A percentile compares a stretch with the other conserved stretches of the same genome.
Evolutionary conservation across 2,888 invertebrate species (phyloP).

Genomic region (Mesorhabditis spiculigera): DNA sequence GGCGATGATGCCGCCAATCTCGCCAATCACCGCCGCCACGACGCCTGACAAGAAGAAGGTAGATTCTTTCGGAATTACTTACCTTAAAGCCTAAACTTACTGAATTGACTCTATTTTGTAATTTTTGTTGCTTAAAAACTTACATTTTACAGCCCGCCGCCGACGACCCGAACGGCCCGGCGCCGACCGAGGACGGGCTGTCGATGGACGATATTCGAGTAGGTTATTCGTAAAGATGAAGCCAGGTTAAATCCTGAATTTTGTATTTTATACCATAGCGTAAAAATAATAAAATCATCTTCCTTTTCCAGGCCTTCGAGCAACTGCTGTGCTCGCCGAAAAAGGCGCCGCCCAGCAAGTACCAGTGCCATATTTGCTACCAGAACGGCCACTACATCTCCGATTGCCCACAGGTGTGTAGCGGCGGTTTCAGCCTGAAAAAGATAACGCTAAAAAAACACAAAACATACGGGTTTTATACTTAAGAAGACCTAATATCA

Average conservation of each 20-base stretch:
- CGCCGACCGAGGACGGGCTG: slow-evolving; percentile 51
- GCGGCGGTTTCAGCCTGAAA: no score
- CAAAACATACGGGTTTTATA: no score
- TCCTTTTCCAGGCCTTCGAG: slow-evolving; percentile 48
- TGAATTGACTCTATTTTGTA: no score
- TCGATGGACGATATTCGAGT: slow-evolving; percentile 46
- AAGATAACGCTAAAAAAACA: no score
- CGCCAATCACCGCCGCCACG: neutral
- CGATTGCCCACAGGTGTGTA: slow-evolving; percentile 49
- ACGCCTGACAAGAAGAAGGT: slow-evolving; percentile 6
- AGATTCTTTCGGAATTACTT: neutral
- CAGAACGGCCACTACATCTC: slow-evolving; percentile 53
- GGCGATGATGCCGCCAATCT: neutral
- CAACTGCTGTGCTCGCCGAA: slow-evolving; percentile 55
- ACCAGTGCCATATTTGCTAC: slow-evolving; percentile 57
- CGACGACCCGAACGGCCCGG: slow-evolving; percentile 10
- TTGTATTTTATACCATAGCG: no score
- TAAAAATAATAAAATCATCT: no score
- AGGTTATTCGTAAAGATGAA: no score
- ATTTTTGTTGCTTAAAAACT: neutral
- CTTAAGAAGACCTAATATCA: no score
- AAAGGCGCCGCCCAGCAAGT: slow-evolving; percentile 52
- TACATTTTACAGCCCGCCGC: slow-evolving; percentile 8
- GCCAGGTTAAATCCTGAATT: no score
- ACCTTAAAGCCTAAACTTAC: neutral